Base-by-base conservation (phyloP, 2,797 vertebrate genomes). In the Poecilia wingei region DNA sequence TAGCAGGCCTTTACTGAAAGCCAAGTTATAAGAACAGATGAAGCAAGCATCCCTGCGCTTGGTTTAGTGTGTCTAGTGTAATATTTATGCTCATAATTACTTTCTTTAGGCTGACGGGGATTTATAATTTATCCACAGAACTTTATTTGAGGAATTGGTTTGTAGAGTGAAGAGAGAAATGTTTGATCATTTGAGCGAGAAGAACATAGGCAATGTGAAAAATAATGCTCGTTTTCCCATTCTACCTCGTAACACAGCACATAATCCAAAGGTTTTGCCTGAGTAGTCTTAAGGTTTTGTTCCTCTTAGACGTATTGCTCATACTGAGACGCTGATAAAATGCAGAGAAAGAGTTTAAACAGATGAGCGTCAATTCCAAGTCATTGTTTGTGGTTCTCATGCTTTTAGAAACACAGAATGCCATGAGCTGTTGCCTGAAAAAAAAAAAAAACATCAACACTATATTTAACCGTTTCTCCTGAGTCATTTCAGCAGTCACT, bases 1-100 rank as follows among this genome's bases (percentile, higher is more conserved):
- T 61, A 72, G 70, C 33, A 71, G 53, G 80, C 84, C 79, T 82
- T 87, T 78, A 86, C 86, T 74, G 87, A 91, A 87, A 85, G 76
- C 75, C 78, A 80, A 68, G 66, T 82, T 84, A 45, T 79, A 72
- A 49, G 79, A 86, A 78, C 57, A 68, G 73, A 89, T 83, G 76
- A 83, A 49, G 80, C 55, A 79, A 75, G 75, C 76, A 87, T 77
- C 84, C 43, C 9, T 41, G 31, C 18, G 61, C 39, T 77, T 78
- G 36, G 45, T 80, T 86, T 20, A 76, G 9, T 64, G 49, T 70
- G 53, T 47, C 53, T 76, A 68, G 51, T 79, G 46, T 57, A 84
- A 90, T 87, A 86, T 90, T 84, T 84, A 74, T 82, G 77, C 59
- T 57, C 46, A 72, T 80, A 78, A 86, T 84, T 86, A 8, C 2